Evolutionary conservation across 2,113 vertebrate genomes (phyloP).

Genomic region (Anhinga rufa): DNA sequence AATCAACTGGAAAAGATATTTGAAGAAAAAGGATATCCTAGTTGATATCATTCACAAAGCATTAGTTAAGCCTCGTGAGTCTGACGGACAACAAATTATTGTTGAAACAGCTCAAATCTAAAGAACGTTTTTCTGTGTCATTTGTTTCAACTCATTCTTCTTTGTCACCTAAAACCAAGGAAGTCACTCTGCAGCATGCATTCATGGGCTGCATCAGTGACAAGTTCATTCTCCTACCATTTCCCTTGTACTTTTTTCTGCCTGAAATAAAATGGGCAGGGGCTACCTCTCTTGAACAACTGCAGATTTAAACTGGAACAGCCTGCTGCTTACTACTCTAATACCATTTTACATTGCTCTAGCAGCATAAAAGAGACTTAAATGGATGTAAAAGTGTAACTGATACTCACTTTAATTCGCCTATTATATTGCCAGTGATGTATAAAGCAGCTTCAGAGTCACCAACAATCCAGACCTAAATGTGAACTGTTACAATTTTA

Average conservation of each 20-base stretch:
- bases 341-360: not conserved
- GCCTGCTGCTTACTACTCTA: not conserved
- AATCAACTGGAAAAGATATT: conserved; percentile 65
- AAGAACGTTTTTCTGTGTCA: conserved; percentile 63
- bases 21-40: conserved; percentile 62
- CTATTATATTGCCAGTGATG: not conserved
- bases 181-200: not conserved
- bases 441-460: not conserved
- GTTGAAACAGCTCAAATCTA: conserved; percentile 55
- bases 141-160: conserved; percentile 35
- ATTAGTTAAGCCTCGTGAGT: conserved; percentile 61
- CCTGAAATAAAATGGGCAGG: not conserved
- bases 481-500: not conserved
- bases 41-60: conserved; percentile 62
- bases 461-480: not conserved
- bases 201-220: not conserved
- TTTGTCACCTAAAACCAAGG: conserved; percentile 53
- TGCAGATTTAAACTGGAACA: not conserved
- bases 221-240: not conserved
- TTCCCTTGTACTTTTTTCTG: not conserved
- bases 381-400: not conserved
- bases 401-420: not conserved
- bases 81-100: conserved; percentile 71
- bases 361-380: not conserved
- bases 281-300: not conserved